phyloP scores from a whole-genome alignment of 2,888 invertebrate genomes.

The Sminthurinus aureus region DNA sequence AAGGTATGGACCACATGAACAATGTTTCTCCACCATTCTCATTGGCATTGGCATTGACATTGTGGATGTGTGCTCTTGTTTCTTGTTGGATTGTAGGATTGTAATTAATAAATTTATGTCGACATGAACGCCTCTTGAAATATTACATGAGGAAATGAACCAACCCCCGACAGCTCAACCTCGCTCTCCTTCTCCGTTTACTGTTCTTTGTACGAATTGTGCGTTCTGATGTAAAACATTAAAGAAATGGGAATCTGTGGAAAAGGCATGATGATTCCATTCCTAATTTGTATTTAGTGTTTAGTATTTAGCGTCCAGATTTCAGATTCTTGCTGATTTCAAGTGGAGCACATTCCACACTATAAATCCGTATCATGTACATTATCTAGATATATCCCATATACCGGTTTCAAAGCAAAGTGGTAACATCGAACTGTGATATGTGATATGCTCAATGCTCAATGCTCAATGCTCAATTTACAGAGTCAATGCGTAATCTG shows the following conservation, averaged over 20 bases:
- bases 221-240: neutral
- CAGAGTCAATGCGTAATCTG: too few species aligned
- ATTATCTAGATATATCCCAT: too few species aligned
- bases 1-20: too few species aligned
- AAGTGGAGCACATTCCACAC: neutral
- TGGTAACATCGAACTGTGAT: too few species aligned
- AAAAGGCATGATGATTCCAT: constrained; percentile 13
- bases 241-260: neutral
- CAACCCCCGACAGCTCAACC: too few species aligned
- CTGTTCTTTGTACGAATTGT: too few species aligned
- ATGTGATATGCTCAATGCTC: too few species aligned
- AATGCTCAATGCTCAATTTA: too few species aligned
- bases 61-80: too few species aligned
- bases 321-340: neutral
- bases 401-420: too few species aligned
- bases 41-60: neutral
- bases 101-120: constrained; percentile 43
- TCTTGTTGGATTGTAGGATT: neutral
- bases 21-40: constrained; percentile 37
- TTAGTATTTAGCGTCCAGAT: neutral
- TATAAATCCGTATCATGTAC: neutral
- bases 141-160: constrained; percentile 5
- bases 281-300: neutral
- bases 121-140: constrained; percentile 39
- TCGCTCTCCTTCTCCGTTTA: too few species aligned